Conservation (phyloP, 2,888 invertebrate species). For the Selenia dentaria region DNA sequence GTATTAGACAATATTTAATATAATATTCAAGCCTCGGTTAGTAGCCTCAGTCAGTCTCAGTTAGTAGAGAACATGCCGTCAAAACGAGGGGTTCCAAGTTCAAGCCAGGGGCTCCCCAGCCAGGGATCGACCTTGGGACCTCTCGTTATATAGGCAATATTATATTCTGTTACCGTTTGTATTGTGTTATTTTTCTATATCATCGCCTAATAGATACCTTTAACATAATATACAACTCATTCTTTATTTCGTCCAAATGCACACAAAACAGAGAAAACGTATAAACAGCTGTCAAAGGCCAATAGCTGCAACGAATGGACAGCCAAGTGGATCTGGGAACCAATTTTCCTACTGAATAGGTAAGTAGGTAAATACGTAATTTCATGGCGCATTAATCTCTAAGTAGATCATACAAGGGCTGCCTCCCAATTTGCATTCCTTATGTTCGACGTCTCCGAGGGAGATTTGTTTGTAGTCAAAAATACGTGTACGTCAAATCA, state of each 20-base stretch:
- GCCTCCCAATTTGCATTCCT: slow-evolving; percentile 53
- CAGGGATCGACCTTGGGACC: too few species aligned
- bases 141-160: too few species aligned
- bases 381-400: slow-evolving; percentile 74
- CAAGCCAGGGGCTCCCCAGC: too few species aligned
- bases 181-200: too few species aligned
- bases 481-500: slow-evolving; percentile 7
- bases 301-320: slow-evolving; percentile 67
- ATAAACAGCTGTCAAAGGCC: slow-evolving; percentile 60
- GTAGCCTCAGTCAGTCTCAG: too few species aligned
- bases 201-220: too few species aligned
- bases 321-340: slow-evolving; percentile 61
- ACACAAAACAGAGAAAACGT: slow-evolving; percentile 18
- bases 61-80: too few species aligned
- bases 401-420: slow-evolving; percentile 61
- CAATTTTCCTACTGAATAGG: slow-evolving; percentile 78
- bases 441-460: slow-evolving; percentile 13
- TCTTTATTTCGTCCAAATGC: neutral
- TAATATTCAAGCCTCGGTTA: too few species aligned
- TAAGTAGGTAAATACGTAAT: slow-evolving; percentile 81
- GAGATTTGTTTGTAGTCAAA: slow-evolving; percentile 10
- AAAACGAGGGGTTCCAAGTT: too few species aligned
- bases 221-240: too few species aligned
- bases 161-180: too few species aligned
- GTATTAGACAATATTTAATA: too few species aligned